Evolutionary conservation across 1,140 invertebrate species (phyloP), one percentile per base, ranked within the genome.

Genomic region (Formica selysi): DNA sequence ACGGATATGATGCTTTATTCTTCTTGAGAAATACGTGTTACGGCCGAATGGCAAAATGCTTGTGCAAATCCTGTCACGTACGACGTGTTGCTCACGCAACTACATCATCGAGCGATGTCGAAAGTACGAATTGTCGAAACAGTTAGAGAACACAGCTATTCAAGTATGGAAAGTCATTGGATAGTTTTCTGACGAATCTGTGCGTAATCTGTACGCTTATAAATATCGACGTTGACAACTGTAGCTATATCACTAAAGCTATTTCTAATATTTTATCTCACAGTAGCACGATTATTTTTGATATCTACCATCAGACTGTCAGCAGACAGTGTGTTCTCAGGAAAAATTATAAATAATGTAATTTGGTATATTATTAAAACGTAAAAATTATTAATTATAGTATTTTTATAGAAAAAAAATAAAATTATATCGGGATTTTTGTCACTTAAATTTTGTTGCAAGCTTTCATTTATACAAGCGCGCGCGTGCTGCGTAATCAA

Each of bases 61-160:
- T 54, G 64, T 51, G 32, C 64, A 68, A 80, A 32, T 68, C 13
- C 0, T 16, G 32, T 68, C 64, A 70, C 32, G 64, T 54, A 16
- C 22, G 29, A 70, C n/a, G 29, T 26, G 13, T 54, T 22, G n/a
- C 48, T 79, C 2, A 38, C 32, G 16, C 36, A 54, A 57, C 44
- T 57, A 13, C 32, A 57, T 80, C 76, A 80, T 79, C 41, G 26
- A 6, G 76, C 29, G n/a, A 54, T 80, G 44, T 80, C 32, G 44
- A 68, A 80, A 80, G 44, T 70, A 68, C 32, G 64, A 68, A 68
- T 68, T 70, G 22, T 54, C 22, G 32, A 79, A 79, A 80, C 13
- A 68, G 41, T 78, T 48, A 13, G 36, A 61, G 41, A 78, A 38
- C n/a, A 8, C 8, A 76, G 6, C 13, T 10, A 57, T 1, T 22